phyloP scores from a whole-genome alignment of 2,113 vertebrate genomes.

The Neofelis nebulosa region DNA sequence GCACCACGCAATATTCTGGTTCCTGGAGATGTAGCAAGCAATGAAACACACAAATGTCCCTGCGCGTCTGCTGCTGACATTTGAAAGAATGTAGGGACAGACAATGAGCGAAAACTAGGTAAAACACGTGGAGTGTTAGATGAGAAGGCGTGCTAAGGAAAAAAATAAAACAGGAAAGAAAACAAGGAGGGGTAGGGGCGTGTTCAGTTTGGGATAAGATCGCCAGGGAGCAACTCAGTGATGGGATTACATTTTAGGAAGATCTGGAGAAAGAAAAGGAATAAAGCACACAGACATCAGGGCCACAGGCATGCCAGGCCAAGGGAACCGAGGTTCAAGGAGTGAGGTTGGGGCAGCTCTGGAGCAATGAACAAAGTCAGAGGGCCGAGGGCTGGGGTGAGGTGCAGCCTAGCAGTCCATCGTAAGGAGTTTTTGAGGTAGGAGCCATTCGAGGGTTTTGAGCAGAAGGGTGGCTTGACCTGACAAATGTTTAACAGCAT shows the following conservation, averaged over 20 bases:
- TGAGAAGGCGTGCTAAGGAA: background rate
- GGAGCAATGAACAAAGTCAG: background rate
- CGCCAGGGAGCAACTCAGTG: background rate
- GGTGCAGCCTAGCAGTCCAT: background rate
- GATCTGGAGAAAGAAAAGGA: background rate
- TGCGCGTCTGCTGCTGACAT: background rate
- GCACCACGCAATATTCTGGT: background rate
- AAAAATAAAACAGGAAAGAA: background rate
- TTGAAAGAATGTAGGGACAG: background rate
- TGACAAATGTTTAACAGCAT: background rate
- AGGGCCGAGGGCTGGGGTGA: background rate
- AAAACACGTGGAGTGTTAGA: background rate
- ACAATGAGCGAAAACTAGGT: background rate
- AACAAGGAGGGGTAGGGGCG: background rate
- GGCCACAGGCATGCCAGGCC: background rate
- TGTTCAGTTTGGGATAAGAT: background rate
- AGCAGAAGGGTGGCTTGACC: background rate
- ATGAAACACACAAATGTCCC: background rate
- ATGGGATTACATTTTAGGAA: background rate
- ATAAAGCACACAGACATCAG: background rate
- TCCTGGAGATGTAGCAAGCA: background rate
- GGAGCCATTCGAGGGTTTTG: background rate
- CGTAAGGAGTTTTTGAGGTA: background rate
- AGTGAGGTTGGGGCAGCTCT: too few species aligned
- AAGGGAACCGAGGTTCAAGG: background rate